phyloP scores from a whole-genome alignment of 1,140 invertebrate species.

The Idris sp. region DNA sequence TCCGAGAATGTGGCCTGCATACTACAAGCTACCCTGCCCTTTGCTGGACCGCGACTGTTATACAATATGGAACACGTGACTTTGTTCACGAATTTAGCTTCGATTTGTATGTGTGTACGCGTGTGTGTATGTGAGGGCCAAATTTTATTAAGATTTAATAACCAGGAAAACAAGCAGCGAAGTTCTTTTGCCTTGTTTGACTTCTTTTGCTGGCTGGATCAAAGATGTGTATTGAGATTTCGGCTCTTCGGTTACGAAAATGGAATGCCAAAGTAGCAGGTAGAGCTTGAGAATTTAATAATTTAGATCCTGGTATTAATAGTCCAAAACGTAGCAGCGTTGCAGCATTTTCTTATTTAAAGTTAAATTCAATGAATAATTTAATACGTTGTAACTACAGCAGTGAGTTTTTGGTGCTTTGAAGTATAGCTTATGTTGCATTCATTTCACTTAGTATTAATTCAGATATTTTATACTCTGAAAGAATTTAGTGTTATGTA shows the following conservation, averaged over 20 bases:
- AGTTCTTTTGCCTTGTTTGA: slow-evolving; percentile 17
- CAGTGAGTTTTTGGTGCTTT: no score
- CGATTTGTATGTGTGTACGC: no score
- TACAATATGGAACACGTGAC: slow-evolving; percentile 61
- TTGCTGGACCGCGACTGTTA: slow-evolving; percentile 59
- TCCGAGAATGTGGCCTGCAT: slow-evolving; percentile 70
- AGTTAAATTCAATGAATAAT: slow-evolving; percentile 39
- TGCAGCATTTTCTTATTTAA: slow-evolving; percentile 22
- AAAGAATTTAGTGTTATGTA: no score
- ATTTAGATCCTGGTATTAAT: slow-evolving; percentile 41
- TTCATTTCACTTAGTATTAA: slow-evolving; percentile 2
- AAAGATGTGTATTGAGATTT: slow-evolving; percentile 33
- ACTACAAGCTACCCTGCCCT: slow-evolving; percentile 61
- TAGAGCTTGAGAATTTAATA: slow-evolving; percentile 34
- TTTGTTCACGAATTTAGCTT: slow-evolving; percentile 44
- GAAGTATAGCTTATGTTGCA: slow-evolving; percentile 2
- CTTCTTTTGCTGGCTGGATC: slow-evolving; percentile 17
- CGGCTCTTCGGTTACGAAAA: slow-evolving; percentile 28
- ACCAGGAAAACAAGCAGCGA: slow-evolving; percentile 1
- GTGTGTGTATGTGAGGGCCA: slow-evolving; percentile 28
- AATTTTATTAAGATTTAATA: slow-evolving; percentile 45
- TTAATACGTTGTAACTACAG: slow-evolving; percentile 17
- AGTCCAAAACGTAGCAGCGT: slow-evolving; percentile 12
- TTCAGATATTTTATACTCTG: no score
- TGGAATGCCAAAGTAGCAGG: slow-evolving; percentile 21